Base-by-base conservation (phyloP, 2,797 vertebrate genomes). In the Helicolenus hilgendorfi region DNA sequence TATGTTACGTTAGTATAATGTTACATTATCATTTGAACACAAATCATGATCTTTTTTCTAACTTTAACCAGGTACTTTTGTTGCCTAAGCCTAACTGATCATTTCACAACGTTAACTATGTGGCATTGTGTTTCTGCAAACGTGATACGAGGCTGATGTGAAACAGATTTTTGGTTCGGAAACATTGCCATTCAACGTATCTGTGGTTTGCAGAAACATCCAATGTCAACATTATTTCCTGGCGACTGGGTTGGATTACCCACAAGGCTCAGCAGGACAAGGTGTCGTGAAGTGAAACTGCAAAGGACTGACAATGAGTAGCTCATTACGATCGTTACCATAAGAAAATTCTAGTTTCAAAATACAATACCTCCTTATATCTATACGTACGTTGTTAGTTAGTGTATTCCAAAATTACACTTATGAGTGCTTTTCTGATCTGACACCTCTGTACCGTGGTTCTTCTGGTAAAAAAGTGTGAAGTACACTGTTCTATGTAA, bases 401-500 rank as follows among this genome's bases (percentile, higher is more conserved):
- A 58, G 22, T 31, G 4, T 15, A 11, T 31, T 64, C 4, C 20
- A 59, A 26, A 62, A 14, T 38, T 2, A 60, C 55, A 58, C 14
- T 18, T 20, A n/a, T 11, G 11, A 65, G 24, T 33, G 36, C 36
- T 41, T 35, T 53, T 33, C 31, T 38, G 53, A 67, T 83, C 14
- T 64, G 64, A 41, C 77, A 36, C 13, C 49, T 71, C 13, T n/a
- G n/a, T 22, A 22, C 36, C 65, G 29, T 41, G 29, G 59, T 67
- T 53, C 36, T 71, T 67, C 31, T 79, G 80, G 33, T 79, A 55
- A 75, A 49, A 73, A 88, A 13, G 35, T 79, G 67, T 85, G 41
- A 77, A 83, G 70, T 77, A 80, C 63, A 81, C 83, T 68, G 41
- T 77, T 85, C 77, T 71, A 41, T 89, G 81, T 83, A 92, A 91